Base-by-base conservation (phyloP, 2,797 vertebrate genomes). In the Enteromius paludinosus region DNA sequence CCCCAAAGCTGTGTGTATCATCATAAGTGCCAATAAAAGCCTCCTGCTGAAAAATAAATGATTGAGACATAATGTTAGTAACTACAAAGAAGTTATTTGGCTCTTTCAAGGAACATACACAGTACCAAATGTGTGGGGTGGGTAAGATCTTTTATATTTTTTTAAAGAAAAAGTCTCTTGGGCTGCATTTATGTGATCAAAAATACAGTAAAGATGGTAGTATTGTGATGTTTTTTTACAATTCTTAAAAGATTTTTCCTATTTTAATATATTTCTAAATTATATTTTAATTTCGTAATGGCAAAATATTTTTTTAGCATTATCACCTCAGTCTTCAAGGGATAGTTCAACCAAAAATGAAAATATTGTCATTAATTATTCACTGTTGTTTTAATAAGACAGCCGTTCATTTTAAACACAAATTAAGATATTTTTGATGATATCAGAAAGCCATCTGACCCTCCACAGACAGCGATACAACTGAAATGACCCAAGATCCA, bases 1-100 rank as follows among this genome's bases (percentile, higher is more conserved):
- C 79, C 56, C 83, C 41, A 64, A 79, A 59, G 84, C 74, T 54
- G 75, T 81, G 25, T 81, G 70, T 85, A 69, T 79, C 54, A 4
- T 76, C 41, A 83, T 10, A 28, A 72, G 56, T n/a, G 45, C 43
- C 45, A 85, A 69, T 59, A 89, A 52, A 62, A 87, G 78, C 78
- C 74, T 83, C 78, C 85, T 89, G 65, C 68, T 74, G 74, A 10
- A 61, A 77, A 47, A 84, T 0, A 76, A 35, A 33, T 6, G 3
- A 38, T 5, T 20, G 10, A 35, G 7, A 47, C 15, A 54, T 23
- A 41, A 5, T 28, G 0, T 9, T 64, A 12, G 28, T 25, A 20
- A 28, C 12, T 28, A 61, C 14, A 28, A 72, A 38, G 14, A 38
- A 54, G 5, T 33, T 64, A 41, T 12, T 3, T 15, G 15, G 5